Percentiles rank a stretch among this genome's conserved stretches.
These are phyloP conservation scores for Phyllotreta striolata DNA, from an alignment of 2,888 invertebrate genomes.

Conservation along the genomic window DNA sequence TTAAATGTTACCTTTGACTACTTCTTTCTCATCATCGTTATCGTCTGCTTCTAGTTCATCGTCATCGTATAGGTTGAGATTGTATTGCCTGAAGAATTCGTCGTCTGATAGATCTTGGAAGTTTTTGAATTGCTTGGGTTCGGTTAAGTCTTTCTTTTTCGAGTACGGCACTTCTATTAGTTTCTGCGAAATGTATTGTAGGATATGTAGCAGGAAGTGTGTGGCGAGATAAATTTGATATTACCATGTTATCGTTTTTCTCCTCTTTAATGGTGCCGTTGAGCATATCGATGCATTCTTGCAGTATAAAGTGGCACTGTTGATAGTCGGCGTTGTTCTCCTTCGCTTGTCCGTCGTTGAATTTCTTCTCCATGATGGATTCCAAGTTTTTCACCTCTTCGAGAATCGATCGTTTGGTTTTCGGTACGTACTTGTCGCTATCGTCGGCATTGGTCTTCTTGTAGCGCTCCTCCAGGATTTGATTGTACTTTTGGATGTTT, in stretches of 20 bases:
- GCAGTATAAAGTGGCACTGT: constrained; percentile 4
- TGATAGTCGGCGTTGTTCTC: constrained; percentile 1
- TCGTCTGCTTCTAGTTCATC: not conserved
- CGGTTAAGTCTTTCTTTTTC: not conserved
- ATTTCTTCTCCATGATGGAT: constrained; percentile 8
- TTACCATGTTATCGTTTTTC: not conserved
- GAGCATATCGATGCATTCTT: constrained; percentile 8
- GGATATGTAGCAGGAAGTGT: not conserved
- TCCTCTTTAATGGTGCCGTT: constrained; percentile 4
- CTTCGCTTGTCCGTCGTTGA: not conserved
- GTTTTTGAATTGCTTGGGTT: not conserved
- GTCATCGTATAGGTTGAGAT: not conserved
- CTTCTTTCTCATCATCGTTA: not conserved
- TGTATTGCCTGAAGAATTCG: constrained; percentile 13
- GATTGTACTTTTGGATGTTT: constrained; percentile 12
- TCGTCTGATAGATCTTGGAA: constrained; percentile 7
- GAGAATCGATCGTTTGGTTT: not conserved
- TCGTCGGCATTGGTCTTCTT: constrained; percentile 2
- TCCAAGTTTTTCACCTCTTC: constrained; percentile 9
- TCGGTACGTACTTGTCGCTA: not conserved
- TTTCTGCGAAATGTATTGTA: constrained; percentile 1
- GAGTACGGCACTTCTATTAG: not conserved
- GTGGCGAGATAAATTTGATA: not conserved
- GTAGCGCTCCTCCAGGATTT: constrained; percentile 3
- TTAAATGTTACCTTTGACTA: not conserved